phyloP scores from a whole-genome alignment of 2,888 invertebrate genomes.

The Leucophora obtusa region DNA sequence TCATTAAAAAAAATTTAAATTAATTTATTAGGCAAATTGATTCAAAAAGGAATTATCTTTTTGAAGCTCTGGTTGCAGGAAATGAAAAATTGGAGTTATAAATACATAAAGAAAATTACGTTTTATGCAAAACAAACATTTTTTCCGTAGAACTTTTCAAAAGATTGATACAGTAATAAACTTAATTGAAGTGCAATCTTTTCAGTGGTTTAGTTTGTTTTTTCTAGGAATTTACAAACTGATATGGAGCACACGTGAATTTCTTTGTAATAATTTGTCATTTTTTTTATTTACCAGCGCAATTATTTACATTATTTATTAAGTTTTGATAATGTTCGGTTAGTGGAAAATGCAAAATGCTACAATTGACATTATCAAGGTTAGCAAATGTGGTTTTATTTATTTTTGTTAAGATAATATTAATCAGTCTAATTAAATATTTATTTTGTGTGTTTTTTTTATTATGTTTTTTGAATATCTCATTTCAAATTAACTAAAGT shows the following conservation, averaged over 20 bases:
- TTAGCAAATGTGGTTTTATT: conserved; percentile 38
- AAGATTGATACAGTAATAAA: too few species aligned
- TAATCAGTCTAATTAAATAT: not conserved
- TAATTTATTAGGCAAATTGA: too few species aligned
- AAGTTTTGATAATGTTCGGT: not conserved
- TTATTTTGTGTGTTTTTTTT: not conserved
- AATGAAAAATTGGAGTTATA: too few species aligned
- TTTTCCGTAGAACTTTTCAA: too few species aligned
- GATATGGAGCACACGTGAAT: not conserved
- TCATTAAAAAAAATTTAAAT: too few species aligned
- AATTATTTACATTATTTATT: conserved; percentile 1
- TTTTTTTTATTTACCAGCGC: not conserved
- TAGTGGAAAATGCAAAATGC: not conserved
- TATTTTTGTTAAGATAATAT: not conserved
- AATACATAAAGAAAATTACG: too few species aligned
- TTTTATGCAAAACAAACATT: too few species aligned
- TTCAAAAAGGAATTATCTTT: too few species aligned
- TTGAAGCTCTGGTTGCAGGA: too few species aligned
- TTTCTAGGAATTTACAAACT: not conserved
- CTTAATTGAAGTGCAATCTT: too few species aligned
- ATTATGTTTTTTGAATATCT: not conserved
- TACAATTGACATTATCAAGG: conserved; percentile 44
- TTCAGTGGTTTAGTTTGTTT: too few species aligned
- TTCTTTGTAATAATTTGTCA: not conserved
- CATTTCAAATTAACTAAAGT: not conserved